Base-by-base conservation (phyloP, 2,113 vertebrate species). In the Morone saxatilis region DNA sequence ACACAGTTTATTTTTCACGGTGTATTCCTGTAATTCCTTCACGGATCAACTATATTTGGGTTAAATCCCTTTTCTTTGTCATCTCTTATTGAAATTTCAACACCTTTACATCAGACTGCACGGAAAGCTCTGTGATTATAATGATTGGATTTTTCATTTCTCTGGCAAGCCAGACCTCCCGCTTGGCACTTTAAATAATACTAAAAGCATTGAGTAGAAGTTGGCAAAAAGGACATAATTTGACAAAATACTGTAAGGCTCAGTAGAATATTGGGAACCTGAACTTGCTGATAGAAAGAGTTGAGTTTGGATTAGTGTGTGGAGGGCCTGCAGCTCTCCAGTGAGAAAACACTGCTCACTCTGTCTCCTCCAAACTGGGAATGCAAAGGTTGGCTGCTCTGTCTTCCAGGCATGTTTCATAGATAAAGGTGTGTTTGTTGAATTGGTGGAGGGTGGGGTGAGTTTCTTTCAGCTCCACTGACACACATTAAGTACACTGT, bases 391-490 rank as follows among this genome's bases (percentile, higher is more conserved):
- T 63, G 76, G 79, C 82, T 62, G 67, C 69, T 60, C 78, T 53
- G 68, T 87, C 85, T 62, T 86, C 70, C 80, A 63, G 71, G 50
- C 80, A 50, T 50, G 71, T 80, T 68, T 74, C 70, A 56, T 51
- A 79, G 84, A 92, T 77, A 88, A 88, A 83, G 79, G 78, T 86
- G 66, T 47, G 47, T 71, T 88, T 93, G 88, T 91, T 16, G 14
- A 66, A 70, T 71, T 65, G 48, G 43, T 19, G 40, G n/a, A 72
- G 76, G 67, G 73, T 57, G 78, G 60, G 25, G 38, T 19, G 25
- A 67, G 1, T 68, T 77, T 73, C 22, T 25, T 31, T 16, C 43
- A 56, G 25, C 31, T 50, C 41, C 36, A 74, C 4, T 38, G 40
- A 76, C 82, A 73, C 59, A 77, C 76, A 78, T 14, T 54, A 50